Base-by-base conservation (phyloP, 2,888 invertebrate species). In the Loripinus fragilis region DNA sequence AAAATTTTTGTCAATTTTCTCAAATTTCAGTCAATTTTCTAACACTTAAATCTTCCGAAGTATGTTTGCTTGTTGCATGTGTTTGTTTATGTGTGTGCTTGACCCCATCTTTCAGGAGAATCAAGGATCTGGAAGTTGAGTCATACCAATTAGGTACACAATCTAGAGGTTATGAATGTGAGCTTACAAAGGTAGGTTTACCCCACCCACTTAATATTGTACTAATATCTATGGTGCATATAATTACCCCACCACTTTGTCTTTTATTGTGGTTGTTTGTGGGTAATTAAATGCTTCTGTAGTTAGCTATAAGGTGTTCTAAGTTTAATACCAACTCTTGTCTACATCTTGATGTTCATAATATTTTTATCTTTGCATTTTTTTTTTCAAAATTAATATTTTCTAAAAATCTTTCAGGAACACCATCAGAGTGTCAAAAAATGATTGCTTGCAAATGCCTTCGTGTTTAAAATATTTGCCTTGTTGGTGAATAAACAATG, bases 111-210 rank as follows among this genome's bases (percentile, higher is more conserved):
- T 92, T 80, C 90, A 93, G 93, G 86, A 88, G 86, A 89, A 76
- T 89, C 66, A 88, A 87, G 85, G 86, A 86, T 33, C 85, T 92
- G 84, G 92, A 92, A 80, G 89, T 88, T n/a, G 92, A 93, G 86
- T 81, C 90, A 72, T 68, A 68, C 42, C 52, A 69, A 38, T 78
- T 81, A 74, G 74, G 80, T 41, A 52, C 70, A 66, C 74, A 76
- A 28, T 74, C 76, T 25, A 74, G 80, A 77, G 81, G 71, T 64
- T 75, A 48, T 60, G 78, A 83, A 77, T 68, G 41, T 76, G 78
- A 83, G 3, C 23, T 28, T 42, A 1, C 0, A 10, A 74, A 81
- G 81, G 83, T 83, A 83, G 78, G 83, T 73, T 52, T 38, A 55
- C 76, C 76, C 81, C 76, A 76, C 70, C 76, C 72, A 72, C 72